These are phyloP conservation scores for Neopelma chrysocephalum DNA, from an alignment of 2,797 vertebrate species.

Conservation along the genomic window DNA sequence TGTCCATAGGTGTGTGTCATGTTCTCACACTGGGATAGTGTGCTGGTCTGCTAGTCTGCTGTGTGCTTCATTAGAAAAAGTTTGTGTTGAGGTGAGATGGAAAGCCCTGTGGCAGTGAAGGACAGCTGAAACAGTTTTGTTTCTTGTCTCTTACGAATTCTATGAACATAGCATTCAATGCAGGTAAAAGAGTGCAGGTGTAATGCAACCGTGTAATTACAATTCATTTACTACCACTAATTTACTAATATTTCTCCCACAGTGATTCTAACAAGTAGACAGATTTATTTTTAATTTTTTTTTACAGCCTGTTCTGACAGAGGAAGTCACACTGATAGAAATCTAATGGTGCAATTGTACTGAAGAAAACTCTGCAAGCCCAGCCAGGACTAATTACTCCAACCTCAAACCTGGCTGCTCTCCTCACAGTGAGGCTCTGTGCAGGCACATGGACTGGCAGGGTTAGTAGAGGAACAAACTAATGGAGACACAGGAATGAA, in stretches of 20 bases:
- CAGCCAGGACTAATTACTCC: constrained; percentile 41
- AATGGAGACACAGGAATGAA: background rate
- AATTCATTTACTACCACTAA: background rate
- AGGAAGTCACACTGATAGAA: constrained; percentile 3
- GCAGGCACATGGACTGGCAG: background rate
- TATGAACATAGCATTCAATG: background rate
- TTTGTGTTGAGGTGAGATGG: background rate
- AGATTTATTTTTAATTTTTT: background rate
- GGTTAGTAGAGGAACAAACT: background rate
- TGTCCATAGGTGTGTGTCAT: background rate
- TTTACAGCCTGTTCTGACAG: background rate
- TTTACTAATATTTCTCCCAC: background rate
- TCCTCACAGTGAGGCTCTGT: fast-evolving
- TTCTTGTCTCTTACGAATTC: background rate
- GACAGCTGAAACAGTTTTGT: background rate
- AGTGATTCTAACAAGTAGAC: background rate
- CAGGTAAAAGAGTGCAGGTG: background rate
- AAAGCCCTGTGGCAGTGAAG: background rate
- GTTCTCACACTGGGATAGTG: background rate
- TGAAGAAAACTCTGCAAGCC: constrained; percentile 16
- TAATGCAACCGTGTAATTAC: background rate
- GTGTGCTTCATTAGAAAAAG: background rate
- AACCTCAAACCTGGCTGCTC: constrained; percentile 35
- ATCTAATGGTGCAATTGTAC: constrained; percentile 26
- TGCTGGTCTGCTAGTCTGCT: background rate